Evolutionary conservation across 2,113 vertebrate species (phyloP).

Genomic region (Mesembrinibis cayennensis): DNA sequence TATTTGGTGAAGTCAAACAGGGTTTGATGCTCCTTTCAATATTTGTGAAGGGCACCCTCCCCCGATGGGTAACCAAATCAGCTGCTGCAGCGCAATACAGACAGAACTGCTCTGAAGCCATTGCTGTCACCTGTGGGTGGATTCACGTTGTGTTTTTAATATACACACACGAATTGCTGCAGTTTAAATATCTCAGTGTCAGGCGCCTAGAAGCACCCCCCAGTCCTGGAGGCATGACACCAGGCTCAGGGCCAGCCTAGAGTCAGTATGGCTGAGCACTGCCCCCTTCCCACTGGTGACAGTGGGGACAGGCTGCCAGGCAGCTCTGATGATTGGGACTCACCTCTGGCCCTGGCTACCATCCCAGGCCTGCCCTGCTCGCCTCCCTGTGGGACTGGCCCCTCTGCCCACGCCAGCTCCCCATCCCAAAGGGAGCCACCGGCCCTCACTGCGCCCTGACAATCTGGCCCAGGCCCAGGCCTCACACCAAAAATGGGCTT

Average conservation of each 20-base stretch:
- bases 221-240: neutral
- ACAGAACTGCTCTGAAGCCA: neutral
- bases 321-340: neutral
- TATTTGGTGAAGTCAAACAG: neutral
- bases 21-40: neutral
- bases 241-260: neutral
- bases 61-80: neutral
- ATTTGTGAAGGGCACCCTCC: neutral
- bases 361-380: neutral
- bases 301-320: neutral
- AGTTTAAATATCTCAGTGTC: neutral
- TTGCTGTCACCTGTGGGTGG: neutral
- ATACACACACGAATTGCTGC: neutral
- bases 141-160: neutral
- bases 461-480: neutral
- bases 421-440: neutral
- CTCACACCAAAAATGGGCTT: neutral
- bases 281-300: neutral
- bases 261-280: neutral
- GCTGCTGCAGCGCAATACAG: neutral
- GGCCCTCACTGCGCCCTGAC: accelerated
- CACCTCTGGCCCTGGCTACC: neutral
- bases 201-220: neutral
- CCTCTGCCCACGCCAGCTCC: accelerated
- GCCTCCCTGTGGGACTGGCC: neutral